Conservation (phyloP, 2,797 vertebrate species). For the Iguana delicatissima region DNA sequence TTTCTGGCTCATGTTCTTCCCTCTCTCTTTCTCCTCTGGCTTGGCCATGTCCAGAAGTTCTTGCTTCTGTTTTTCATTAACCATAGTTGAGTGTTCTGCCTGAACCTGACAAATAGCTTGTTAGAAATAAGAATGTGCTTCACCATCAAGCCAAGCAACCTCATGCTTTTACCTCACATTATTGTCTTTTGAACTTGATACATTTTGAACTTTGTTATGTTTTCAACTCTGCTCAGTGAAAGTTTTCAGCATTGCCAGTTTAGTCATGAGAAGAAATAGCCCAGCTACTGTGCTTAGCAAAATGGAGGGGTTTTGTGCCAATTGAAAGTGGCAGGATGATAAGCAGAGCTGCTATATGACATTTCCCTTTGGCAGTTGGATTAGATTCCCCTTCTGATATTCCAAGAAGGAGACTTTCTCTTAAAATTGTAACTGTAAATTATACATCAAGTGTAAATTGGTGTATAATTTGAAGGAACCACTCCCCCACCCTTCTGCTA, state of each 20-base stretch:
- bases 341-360: neutral
- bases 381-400: neutral
- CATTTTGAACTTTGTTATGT: neutral
- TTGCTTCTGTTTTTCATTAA: neutral
- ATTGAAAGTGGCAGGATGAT: slow-evolving; percentile 13
- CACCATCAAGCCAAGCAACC: neutral
- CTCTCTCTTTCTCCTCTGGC: no score
- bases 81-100: neutral
- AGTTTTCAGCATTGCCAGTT: neutral
- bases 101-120: neutral
- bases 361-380: slow-evolving; percentile 21
- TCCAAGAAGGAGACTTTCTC: slow-evolving; percentile 12
- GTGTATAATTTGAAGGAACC: neutral
- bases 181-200: neutral
- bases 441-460: neutral
- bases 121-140: neutral
- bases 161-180: neutral
- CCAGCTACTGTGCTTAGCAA: neutral
- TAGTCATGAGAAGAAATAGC: neutral
- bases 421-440: neutral
- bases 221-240: neutral
- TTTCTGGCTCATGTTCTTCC: neutral
- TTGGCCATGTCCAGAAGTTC: neutral
- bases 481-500: neutral
- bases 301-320: neutral